Evolutionary conservation across 1,140 invertebrate species (phyloP).

Genomic region (Drosophila pectinifera): DNA sequence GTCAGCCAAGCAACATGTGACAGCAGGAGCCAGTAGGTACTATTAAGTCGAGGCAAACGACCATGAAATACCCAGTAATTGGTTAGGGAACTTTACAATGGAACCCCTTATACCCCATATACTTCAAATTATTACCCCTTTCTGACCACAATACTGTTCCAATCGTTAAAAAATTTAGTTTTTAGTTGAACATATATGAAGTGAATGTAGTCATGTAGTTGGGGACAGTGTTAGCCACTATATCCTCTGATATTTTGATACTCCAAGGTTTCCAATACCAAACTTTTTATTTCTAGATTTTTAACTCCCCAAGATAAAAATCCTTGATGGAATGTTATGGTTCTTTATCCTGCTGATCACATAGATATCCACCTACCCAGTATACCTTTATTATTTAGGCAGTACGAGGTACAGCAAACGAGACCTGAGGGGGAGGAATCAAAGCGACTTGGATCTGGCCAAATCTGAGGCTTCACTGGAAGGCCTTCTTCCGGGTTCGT

Average conservation of each 20-base stretch:
- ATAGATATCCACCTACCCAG: background rate
- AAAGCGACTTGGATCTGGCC: constrained; percentile 31
- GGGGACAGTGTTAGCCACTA: background rate
- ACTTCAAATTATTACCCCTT: background rate
- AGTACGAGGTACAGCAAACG: background rate
- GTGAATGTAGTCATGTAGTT: no score
- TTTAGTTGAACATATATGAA: no score
- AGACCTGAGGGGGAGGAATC: constrained; percentile 14
- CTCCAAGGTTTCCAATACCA: background rate
- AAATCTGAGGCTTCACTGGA: constrained; percentile 26
- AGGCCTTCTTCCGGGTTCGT: constrained; percentile 76
- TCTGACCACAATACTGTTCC: background rate
- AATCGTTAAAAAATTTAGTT: background rate
- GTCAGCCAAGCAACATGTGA: constrained; percentile 28
- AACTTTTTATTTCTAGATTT: no score
- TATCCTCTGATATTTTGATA: background rate
- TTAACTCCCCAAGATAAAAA: no score
- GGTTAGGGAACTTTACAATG: no score
- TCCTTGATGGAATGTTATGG: background rate
- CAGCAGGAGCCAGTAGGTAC: constrained; percentile 12
- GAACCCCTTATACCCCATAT: no score
- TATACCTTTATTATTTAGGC: background rate
- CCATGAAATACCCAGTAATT: background rate
- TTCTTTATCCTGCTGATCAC: background rate
- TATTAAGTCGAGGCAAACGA: background rate